Evolutionary conservation across 2,797 vertebrate species (phyloP), one percentile per base, ranked within the genome.

Genomic region (Pseudochromis fuscus): DNA sequence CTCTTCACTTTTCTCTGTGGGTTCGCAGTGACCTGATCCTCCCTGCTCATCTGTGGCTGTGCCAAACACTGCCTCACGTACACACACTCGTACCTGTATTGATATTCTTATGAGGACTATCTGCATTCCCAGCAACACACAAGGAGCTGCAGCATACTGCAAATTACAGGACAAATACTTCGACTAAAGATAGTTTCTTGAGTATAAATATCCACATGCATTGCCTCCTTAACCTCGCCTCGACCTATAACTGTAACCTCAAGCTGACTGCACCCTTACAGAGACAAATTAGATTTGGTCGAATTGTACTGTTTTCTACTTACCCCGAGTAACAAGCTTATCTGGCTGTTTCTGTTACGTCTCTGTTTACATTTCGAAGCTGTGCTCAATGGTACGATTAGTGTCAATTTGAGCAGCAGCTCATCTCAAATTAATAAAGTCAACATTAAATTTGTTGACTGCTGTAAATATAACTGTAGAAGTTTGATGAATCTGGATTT

Each of bases 1-100:
- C 45, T 59, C 56, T 70, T 58, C 59, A 9, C 67, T 85, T 72
- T 67, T 71, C 85, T 87, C 77, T 55, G 81, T 77, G 58, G 84
- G 73, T 66, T 86, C 31, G 7, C 33, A 4, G 76, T 88, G 88
- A 91, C 88, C 86, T 7, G 53, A 86, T 87, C 82, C 69, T 72
- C 81, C 71, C 67, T 2, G 44, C 72, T 86, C 86, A 85, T 90
- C 81, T 88, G 77, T 42, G 74, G 80, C 40, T 16, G 48, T 63
- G 67, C 56, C 66, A 75, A 63, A 79, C 62, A 68, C 53, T 42
- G n/a, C 27, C 49, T 45, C 37, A 21, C 56, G 35, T 4, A 21
- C 31, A 28, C 67, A 35, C 13, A n/a, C 52, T 27, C 38, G 0
- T 11, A 33, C 9, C 31, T 33, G 11, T 35, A 13, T 4, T 15